Evolutionary conservation across 1,140 invertebrate genomes (phyloP).

Genomic region (Carposina sasakii): DNA sequence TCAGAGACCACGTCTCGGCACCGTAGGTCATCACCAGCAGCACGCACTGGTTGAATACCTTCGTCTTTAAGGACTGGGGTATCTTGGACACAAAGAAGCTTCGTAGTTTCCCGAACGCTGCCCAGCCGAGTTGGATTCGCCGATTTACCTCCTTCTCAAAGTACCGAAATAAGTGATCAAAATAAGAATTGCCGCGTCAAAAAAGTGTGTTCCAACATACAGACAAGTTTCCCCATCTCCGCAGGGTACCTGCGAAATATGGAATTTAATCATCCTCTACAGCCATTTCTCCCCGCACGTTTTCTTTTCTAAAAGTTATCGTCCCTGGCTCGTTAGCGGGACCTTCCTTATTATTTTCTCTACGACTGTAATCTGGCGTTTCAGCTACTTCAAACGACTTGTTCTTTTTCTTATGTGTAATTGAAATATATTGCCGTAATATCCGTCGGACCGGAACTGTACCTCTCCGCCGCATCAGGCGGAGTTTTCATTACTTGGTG

Average conservation of each 20-base stretch:
- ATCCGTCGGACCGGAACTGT: conserved; percentile 57
- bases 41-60: too few relatives aligned
- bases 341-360: conserved; percentile 62
- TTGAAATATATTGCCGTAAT: conserved; percentile 72
- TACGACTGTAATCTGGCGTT: conserved; percentile 63
- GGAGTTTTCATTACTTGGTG: conserved; percentile 65
- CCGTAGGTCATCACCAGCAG: too few relatives aligned
- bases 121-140: too few relatives aligned
- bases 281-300: conserved; percentile 37
- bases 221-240: too few relatives aligned
- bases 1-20: too few relatives aligned
- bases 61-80: too few relatives aligned
- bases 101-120: too few relatives aligned
- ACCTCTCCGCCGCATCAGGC: conserved; percentile 60
- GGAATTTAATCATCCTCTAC: conserved; percentile 36
- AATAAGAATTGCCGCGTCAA: too few relatives aligned
- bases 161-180: too few relatives aligned
- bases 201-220: too few relatives aligned
- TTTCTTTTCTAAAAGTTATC: conserved; percentile 56
- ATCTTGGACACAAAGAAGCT: too few relatives aligned
- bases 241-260: conserved; percentile 8
- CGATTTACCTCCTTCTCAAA: too few relatives aligned
- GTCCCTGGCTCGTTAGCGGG: conserved; percentile 53
- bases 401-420: conserved; percentile 72
- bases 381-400: conserved; percentile 68